phyloP scores from a whole-genome alignment of 2,888 invertebrate species.

The Mimachlamys varia region DNA sequence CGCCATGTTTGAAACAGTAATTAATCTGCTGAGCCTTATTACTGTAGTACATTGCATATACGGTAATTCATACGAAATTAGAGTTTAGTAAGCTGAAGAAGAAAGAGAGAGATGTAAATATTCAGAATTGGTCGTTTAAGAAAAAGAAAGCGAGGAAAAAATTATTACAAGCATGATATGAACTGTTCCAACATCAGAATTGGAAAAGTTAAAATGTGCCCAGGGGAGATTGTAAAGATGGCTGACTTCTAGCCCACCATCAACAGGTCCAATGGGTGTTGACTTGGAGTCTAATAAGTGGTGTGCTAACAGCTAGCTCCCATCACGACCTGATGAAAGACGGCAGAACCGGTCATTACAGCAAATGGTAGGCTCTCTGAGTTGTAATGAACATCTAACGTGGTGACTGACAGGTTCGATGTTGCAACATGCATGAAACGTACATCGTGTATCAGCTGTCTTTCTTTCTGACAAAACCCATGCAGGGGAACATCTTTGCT shows the following conservation, averaged over 20 bases:
- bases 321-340: neutral
- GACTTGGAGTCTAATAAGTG: neutral
- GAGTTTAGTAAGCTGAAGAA: too few relatives aligned
- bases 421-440: neutral
- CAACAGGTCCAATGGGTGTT: neutral
- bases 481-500: neutral
- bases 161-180: too few relatives aligned
- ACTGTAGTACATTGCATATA: too few relatives aligned
- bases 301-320: neutral
- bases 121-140: too few relatives aligned
- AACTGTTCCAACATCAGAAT: too few relatives aligned
- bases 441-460: neutral
- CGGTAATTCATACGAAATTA: too few relatives aligned
- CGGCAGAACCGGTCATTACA: neutral
- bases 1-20: too few relatives aligned
- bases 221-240: conserved; percentile 13
- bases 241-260: neutral
- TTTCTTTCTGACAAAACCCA: neutral
- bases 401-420: neutral
- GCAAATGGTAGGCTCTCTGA: conserved; percentile 10
- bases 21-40: too few relatives aligned
- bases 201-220: too few relatives aligned
- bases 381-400: neutral
- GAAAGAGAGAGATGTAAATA: too few relatives aligned
- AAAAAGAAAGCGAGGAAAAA: too few relatives aligned